Base-by-base conservation (phyloP, 2,113 vertebrate genomes). In the Eulacestoma nigropectus region DNA sequence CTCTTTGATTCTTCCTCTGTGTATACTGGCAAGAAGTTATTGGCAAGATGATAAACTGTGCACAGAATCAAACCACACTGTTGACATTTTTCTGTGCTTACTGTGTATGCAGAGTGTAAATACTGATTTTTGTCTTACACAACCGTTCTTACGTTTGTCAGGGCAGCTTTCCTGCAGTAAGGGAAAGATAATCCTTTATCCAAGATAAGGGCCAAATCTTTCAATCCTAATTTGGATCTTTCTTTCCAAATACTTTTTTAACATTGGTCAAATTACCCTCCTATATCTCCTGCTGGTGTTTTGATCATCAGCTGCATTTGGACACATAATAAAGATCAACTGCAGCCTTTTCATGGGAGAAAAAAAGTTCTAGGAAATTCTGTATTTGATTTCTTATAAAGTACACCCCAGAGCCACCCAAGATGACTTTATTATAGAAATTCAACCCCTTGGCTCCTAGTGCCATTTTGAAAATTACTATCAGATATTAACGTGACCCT, bases 81-180 rank as follows among this genome's bases (percentile, higher is more conserved):
- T 75, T 92, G 80, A 92, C 62, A 56, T 93, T 96, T 89, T 92
- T 89, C 57, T 78, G 11, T 74, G 60, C 80, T 93, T 89, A 67
- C 59, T 70, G 50, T 65, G 49, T 62, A 55, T 30, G 55, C 39
- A 75, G 72, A 67, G 30, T 1, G 3, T 86, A 92, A 93, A 94
- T 81, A 84, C 56, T 42, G 52, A 59, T 59, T 96, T 90, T 86
- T 81, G 47, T 81, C 76, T 64, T 46, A 10, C 23, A 68, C 35
- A 35, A 75, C 35, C 70, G 29, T 73, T 90, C 25, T 74, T 64
- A 3, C 46, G n/a, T 89, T 92, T 90, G 22, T 84, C 84, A 89
- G 26, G 84, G 52, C 55, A 87, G 27, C 22, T 89, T 78, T 84
- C 37, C 83, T 87, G 33, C 68, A 47, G 35, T 35, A 55, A 47